Evolutionary conservation across 2,797 vertebrate genomes (phyloP).

Genomic region (Choloepus didactylus): DNA sequence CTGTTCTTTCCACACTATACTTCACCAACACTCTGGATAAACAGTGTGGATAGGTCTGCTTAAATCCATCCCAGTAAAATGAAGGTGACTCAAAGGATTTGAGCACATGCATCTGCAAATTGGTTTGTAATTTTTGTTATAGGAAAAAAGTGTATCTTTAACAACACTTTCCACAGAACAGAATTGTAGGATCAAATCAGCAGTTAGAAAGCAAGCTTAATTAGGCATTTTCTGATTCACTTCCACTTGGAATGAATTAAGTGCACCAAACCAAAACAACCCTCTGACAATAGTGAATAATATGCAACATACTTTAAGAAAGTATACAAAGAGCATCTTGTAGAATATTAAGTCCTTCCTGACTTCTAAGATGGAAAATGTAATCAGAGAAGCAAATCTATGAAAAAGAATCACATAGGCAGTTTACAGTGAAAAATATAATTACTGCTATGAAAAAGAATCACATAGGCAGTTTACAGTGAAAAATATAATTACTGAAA

Average conservation of each 20-base stretch:
- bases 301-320: neutral
- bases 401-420: neutral
- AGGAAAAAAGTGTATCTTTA: neutral
- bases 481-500: neutral
- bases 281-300: neutral
- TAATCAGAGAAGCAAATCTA: neutral
- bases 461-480: neutral
- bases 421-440: neutral
- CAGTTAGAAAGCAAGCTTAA: slow-evolving; percentile 19
- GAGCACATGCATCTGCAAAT: neutral
- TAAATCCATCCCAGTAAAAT: neutral
- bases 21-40: neutral
- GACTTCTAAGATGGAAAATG: neutral
- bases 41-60: neutral
- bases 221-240: neutral
- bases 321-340: neutral
- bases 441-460: neutral
- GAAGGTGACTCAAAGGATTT: neutral
- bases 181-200: neutral
- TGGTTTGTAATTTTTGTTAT: neutral
- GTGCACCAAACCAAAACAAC: neutral
- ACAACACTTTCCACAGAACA: neutral
- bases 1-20: neutral
- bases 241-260: neutral
- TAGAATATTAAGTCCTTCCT: neutral